Conservation (phyloP, 2,888 invertebrate genomes). For the Dynastes maya region DNA sequence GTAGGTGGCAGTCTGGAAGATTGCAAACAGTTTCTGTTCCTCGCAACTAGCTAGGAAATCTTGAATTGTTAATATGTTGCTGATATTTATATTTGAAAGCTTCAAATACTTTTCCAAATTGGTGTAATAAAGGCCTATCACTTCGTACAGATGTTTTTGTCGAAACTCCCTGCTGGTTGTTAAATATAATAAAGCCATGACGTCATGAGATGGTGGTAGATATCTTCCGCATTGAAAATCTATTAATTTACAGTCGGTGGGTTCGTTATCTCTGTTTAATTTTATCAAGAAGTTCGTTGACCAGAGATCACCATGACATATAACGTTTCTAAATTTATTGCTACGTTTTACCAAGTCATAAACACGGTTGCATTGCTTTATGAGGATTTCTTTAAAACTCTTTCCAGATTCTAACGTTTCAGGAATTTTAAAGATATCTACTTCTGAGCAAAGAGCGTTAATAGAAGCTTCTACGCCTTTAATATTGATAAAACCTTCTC, state of each 20-base stretch:
- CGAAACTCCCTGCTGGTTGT: conserved; percentile 63
- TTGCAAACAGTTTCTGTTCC: conserved; percentile 63
- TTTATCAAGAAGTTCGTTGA: conserved; percentile 64
- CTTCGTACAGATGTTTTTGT: conserved; percentile 59
- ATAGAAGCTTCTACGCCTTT: conserved; percentile 60
- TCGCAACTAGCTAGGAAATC: conserved; percentile 65
- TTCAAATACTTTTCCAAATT: conserved; percentile 62
- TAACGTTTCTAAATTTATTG: conserved; percentile 65
- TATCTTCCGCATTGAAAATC: conserved; percentile 71
- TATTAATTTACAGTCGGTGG: conserved; percentile 64
- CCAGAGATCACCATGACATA: conserved; percentile 67
- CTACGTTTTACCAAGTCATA: conserved; percentile 66
- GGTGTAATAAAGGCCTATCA: conserved; percentile 65
- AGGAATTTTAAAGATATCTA: conserved; percentile 61
- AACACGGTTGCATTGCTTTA: conserved; percentile 45
- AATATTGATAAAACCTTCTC: conserved; percentile 57
- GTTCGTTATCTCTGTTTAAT: conserved; percentile 57
- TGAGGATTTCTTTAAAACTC: conserved; percentile 56
- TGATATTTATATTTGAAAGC: conserved; percentile 57
- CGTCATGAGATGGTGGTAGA: conserved; percentile 79
- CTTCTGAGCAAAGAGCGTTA: conserved; percentile 60
- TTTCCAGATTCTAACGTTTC: conserved; percentile 60
- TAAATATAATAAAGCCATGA: conserved; percentile 68
- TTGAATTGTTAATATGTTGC: conserved; percentile 59
- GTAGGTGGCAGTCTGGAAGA: conserved; percentile 62